A percentile compares a stretch with the other conserved stretches of the same genome.
These are phyloP conservation scores for Nomada ferruginata DNA, from an alignment of 2,888 invertebrate species.

Conservation along the genomic window DNA sequence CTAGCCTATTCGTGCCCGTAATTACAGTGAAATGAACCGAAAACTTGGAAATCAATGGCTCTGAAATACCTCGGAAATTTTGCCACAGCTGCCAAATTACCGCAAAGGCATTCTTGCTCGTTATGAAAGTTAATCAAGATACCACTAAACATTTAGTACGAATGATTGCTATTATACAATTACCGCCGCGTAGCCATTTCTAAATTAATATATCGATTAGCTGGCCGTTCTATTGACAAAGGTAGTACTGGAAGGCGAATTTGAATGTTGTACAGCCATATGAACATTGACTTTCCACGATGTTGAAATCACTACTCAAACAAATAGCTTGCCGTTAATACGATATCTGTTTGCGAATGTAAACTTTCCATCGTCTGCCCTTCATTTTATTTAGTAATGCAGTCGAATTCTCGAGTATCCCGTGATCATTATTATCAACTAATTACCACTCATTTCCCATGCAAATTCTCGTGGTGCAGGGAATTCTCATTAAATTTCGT, in stretches of 20 bases:
- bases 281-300: background rate
- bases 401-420: background rate
- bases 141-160: constrained; percentile 1
- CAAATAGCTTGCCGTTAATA: background rate
- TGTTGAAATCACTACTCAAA: constrained; percentile 2
- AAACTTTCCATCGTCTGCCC: constrained; percentile 3
- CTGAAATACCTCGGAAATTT: background rate
- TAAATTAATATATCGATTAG: constrained; percentile 11
- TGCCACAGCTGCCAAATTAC: background rate
- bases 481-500: constrained; percentile 51
- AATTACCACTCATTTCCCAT: constrained; percentile 61
- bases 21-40: too few relatives aligned
- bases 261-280: background rate
- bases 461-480: constrained; percentile 46
- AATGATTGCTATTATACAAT: background rate
- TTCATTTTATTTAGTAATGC: constrained; percentile 30
- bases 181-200: background rate
- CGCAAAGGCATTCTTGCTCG: background rate
- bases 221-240: background rate
- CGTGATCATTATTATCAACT: constrained; percentile 58
- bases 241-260: background rate
- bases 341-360: background rate
- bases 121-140: constrained; percentile 20
- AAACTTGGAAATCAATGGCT: background rate
- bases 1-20: background rate